Percentiles rank a stretch among this genome's conserved stretches.
phyloP scores from a whole-genome alignment of 2,113 vertebrate genomes.

The Pelmatolapia mariae region DNA sequence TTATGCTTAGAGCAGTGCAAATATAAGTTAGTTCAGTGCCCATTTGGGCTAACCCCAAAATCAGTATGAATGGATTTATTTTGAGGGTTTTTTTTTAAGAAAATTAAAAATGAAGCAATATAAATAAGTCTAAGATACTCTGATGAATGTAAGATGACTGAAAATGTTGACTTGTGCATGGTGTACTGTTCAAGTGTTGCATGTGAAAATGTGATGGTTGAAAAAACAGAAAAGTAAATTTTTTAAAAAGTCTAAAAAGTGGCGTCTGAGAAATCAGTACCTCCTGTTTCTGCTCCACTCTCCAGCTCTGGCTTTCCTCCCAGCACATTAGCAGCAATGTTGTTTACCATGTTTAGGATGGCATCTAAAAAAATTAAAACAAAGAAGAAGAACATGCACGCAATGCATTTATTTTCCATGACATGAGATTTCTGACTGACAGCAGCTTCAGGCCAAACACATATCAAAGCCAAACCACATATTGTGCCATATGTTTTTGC shows the following conservation, averaged over 20 bases:
- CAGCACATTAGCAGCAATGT: slow-evolving; percentile 97
- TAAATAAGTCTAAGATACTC: neutral
- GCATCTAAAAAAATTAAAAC: slow-evolving; percentile 77
- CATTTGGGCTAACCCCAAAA: neutral
- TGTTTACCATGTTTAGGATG: slow-evolving; percentile 97
- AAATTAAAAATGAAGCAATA: neutral
- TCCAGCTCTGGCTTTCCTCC: slow-evolving; percentile 83
- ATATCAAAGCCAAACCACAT: neutral
- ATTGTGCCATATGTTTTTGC: neutral
- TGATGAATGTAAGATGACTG: neutral
- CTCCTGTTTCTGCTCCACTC: slow-evolving; percentile 74
- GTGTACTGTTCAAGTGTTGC: neutral
- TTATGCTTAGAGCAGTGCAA: neutral
- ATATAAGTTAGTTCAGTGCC: accelerated
- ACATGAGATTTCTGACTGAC: neutral
- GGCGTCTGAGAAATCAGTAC: slow-evolving; percentile 54
- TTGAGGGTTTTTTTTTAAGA: neutral
- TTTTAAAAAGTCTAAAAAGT: neutral
- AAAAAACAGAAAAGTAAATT: neutral
- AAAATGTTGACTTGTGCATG: neutral
- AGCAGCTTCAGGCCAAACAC: neutral
- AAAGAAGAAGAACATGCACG: slow-evolving; percentile 6
- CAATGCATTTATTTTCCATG: neutral
- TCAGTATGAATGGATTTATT: neutral
- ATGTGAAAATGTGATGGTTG: neutral